phyloP scores from a whole-genome alignment of 2,113 vertebrate species.

The Chrysochloris asiatica region DNA sequence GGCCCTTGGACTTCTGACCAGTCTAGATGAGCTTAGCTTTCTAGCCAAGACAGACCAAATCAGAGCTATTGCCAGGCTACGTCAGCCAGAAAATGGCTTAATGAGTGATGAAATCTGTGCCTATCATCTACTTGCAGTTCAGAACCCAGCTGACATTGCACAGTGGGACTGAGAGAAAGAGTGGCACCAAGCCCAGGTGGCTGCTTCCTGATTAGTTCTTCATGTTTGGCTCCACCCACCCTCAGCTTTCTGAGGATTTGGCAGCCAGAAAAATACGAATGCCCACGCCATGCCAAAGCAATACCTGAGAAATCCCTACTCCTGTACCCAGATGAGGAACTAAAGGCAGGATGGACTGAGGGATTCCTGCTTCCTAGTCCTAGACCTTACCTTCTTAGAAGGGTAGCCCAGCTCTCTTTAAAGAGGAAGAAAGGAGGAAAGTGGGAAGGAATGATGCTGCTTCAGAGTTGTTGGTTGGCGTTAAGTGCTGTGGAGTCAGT shows the following conservation, averaged over 20 bases:
- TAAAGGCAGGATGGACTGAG: not conserved
- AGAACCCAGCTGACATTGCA: not conserved
- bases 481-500: too few relatives aligned
- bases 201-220: slow-evolving; percentile 20
- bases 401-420: not conserved
- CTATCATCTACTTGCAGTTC: not conserved
- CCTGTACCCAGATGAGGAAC: not conserved
- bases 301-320: not conserved
- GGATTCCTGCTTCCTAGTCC: not conserved
- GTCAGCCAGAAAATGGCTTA: slow-evolving; percentile 12
- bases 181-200: not conserved
- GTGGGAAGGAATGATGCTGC: not conserved
- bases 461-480: too few relatives aligned
- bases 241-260: not conserved
- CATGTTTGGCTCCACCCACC: not conserved
- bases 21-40: not conserved
- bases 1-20: not conserved
- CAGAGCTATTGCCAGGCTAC: not conserved
- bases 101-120: not conserved
- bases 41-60: slow-evolving; percentile 3
- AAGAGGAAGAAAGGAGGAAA: not conserved
- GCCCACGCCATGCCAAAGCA: not conserved
- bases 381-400: not conserved
- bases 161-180: not conserved
- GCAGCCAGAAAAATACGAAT: not conserved